Percentiles rank a stretch among this genome's conserved stretches.
These are phyloP conservation scores for Pteronura brasiliensis DNA, from an alignment of 2,113 vertebrate genomes.

Conservation along the genomic window DNA sequence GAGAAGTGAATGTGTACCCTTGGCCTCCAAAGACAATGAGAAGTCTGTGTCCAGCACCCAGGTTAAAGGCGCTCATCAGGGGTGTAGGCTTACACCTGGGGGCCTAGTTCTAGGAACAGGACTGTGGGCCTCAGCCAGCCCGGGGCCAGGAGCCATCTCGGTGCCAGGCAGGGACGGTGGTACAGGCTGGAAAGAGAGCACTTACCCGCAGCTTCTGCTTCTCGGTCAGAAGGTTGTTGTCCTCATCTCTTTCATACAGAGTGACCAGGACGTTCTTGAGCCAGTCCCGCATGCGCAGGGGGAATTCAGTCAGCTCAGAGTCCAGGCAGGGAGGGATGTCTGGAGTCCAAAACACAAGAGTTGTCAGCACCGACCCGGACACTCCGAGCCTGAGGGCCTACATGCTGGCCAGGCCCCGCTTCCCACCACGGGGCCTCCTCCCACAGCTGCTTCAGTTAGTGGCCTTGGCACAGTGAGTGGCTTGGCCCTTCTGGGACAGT, in stretches of 20 bases:
- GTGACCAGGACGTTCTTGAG: slow-evolving; percentile 99
- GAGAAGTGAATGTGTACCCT: rapidly evolving
- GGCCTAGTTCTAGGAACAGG: neutral
- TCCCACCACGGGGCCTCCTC: neutral
- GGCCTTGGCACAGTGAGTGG: neutral
- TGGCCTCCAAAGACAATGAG: neutral
- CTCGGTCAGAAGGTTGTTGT: slow-evolving; percentile 97
- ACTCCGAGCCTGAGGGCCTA: neutral
- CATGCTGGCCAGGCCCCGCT: neutral
- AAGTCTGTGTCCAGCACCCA: neutral
- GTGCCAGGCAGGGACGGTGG: neutral
- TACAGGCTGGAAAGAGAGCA: too few species aligned
- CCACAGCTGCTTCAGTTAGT: too few species aligned
- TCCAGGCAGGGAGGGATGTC: slow-evolving; percentile 94
- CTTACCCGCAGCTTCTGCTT: slow-evolving; percentile 97
- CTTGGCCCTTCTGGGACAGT: neutral
- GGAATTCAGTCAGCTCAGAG: slow-evolving; percentile 94
- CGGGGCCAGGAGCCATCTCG: neutral
- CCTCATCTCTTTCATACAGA: slow-evolving; percentile 93
- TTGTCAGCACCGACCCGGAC: neutral
- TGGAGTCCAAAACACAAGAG: slow-evolving; percentile 62
- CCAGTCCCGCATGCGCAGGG: slow-evolving; percentile 99
- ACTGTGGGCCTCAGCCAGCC: neutral
- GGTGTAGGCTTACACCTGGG: neutral
- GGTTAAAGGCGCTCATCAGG: neutral